Evolutionary conservation across 1,140 invertebrate species (phyloP), one percentile per base, ranked within the genome.

Genomic region (Diachasmimorpha longicaudata): DNA sequence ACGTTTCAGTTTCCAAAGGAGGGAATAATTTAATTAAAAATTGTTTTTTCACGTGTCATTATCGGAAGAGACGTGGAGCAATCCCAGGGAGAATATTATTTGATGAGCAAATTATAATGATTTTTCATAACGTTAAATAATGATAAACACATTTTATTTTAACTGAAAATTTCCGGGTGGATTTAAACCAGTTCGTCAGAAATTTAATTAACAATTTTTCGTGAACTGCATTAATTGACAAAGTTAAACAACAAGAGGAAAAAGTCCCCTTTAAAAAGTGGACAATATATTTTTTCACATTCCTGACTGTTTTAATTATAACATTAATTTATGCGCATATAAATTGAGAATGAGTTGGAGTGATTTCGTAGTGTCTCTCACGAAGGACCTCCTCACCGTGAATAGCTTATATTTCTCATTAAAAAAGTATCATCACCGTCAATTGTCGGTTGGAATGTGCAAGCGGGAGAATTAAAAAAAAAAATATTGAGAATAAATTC

Each of bases 251-350:
- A 42, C 39, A 42, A 10, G 48, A n/a, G 48, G 0, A 4, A 52
- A 52, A 52, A 63, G 58, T 63, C 39, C 39, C 39, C 37, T 10
- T n/a, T n/a, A 13, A 25, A 63, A 63, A 63, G 23, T 25, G 5
- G 6, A 19, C 19, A 63, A 31, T 25, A 31, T 25, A 19, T 63
- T 63, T 11, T 63, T 63, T 23, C 58, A 14, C 58, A 23, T 63
- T 19, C 19, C 8, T 63, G 23, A 25, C 21, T 63, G 1, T 1
- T 63, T 63, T 63, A 63, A 63, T 63, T 63, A 63, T 63, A 4
- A 31, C 19, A 63, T 63, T 63, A 63, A 63, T 63, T 23, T 63
- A 63, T 63, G 58, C 58, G 58, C 58, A 63, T 63, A 63, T 63
- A 63, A 63, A 63, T 63, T 63, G 58, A 1, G 58, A 25, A 23